A percentile compares a stretch with the other conserved stretches of the same genome.
These are phyloP conservation scores for Pectinophora gossypiella DNA, from an alignment of 1,140 invertebrate genomes.

Conservation along the genomic window DNA sequence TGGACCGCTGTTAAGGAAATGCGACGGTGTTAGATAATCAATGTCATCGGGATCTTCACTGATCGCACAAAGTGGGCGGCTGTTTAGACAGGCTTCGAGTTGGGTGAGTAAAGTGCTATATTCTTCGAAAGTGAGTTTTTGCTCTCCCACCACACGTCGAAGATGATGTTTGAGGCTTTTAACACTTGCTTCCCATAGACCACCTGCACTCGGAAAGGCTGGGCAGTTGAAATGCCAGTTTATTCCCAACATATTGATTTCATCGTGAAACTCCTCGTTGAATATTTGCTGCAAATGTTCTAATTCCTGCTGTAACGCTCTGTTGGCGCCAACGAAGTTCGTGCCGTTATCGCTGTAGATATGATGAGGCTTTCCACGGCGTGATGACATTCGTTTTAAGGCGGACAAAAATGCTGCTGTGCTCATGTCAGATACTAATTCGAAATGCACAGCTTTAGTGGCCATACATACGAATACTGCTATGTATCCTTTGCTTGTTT, in stretches of 20 bases:
- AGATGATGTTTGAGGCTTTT: constrained; percentile 38
- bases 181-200: constrained; percentile 23
- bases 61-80: background rate
- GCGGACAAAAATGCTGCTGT: constrained; percentile 49
- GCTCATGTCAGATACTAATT: constrained; percentile 42
- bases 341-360: background rate
- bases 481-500: constrained; percentile 39
- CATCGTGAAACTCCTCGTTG: background rate
- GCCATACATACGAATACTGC: constrained; percentile 50
- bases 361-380: background rate
- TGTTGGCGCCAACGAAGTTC: background rate
- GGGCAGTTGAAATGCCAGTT: constrained; percentile 49
- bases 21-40: constrained; percentile 8
- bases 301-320: constrained; percentile 5
- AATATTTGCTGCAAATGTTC: background rate
- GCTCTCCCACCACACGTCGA: constrained; percentile 24
- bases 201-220: constrained; percentile 34
- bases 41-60: constrained; percentile 13
- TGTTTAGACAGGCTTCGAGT: background rate
- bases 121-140: constrained; percentile 8
- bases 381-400: constrained; percentile 38
- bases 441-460: constrained; percentile 62
- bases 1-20: constrained; percentile 10
- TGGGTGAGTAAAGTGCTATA: constrained; percentile 24
- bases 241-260: constrained; percentile 12